phyloP scores from a whole-genome alignment of 2,113 vertebrate genomes.

The Alethe castanea region DNA sequence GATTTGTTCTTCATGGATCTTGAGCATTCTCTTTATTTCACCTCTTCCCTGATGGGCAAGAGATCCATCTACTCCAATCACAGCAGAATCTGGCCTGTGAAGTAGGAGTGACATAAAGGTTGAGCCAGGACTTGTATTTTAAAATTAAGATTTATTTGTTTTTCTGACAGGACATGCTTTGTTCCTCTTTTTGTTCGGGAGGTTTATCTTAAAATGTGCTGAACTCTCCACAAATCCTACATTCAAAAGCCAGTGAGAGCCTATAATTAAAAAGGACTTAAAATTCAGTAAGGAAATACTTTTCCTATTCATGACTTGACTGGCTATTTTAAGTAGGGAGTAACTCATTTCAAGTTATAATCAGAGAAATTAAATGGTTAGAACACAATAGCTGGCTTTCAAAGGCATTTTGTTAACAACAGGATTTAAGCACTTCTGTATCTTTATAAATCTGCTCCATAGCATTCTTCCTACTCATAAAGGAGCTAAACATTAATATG shows the following conservation, averaged over 20 bases:
- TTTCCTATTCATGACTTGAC: neutral
- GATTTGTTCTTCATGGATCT: neutral
- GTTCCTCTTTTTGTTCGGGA: neutral
- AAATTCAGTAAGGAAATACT: slow-evolving; percentile 8
- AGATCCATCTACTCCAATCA: neutral
- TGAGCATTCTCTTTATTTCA: neutral
- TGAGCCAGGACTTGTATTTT: neutral
- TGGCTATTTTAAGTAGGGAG: neutral
- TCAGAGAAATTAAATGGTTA: neutral
- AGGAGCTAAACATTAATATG: neutral
- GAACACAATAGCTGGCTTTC: neutral
- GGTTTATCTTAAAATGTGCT: neutral
- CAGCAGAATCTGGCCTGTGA: neutral
- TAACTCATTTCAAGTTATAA: slow-evolving; percentile 2
- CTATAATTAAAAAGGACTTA: neutral
- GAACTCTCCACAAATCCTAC: neutral
- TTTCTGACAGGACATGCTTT: neutral
- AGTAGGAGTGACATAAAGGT: neutral
- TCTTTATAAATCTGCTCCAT: neutral
- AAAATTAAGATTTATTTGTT: neutral
- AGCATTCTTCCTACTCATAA: neutral
- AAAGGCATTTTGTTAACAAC: neutral
- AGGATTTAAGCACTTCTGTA: neutral
- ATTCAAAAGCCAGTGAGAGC: slow-evolving; percentile 11
- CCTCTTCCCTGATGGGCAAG: neutral